phyloP scores from a whole-genome alignment of 2,888 invertebrate species.

The Drosophila bunnanda region DNA sequence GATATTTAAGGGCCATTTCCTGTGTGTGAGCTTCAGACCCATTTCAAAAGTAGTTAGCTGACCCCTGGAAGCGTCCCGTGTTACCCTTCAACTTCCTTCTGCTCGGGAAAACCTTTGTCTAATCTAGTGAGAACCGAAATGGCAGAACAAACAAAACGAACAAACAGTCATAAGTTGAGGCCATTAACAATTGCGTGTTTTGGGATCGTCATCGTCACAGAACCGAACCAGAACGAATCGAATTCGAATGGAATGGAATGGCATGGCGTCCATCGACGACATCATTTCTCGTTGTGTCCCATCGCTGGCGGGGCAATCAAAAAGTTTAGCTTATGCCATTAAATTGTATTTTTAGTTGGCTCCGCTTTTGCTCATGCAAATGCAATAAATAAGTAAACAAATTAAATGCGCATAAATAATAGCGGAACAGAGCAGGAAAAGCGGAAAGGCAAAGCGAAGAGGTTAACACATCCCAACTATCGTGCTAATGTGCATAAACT shows the following conservation, averaged over 20 bases:
- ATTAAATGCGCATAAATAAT: constrained; percentile 59
- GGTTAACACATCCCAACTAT: constrained; percentile 58
- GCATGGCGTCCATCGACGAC: constrained; percentile 22
- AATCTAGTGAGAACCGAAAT: constrained; percentile 40
- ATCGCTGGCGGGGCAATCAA: constrained; percentile 57
- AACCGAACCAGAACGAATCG: constrained; percentile 6
- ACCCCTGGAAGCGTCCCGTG: constrained; percentile 5
- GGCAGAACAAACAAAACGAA: constrained; percentile 26
- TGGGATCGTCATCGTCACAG: constrained; percentile 41
- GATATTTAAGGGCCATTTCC: constrained; percentile 30
- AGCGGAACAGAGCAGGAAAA: constrained; percentile 26
- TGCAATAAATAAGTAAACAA: constrained; percentile 64
- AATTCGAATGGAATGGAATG: constrained; percentile 28
- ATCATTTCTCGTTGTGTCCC: constrained; percentile 32
- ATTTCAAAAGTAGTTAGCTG: constrained; percentile 21
- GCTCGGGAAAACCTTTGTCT: constrained; percentile 26
- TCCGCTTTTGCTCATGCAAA: constrained; percentile 35
- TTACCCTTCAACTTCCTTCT: background rate
- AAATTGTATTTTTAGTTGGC: constrained; percentile 66
- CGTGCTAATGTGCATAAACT: constrained; percentile 52
- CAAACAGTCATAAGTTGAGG: constrained; percentile 40
- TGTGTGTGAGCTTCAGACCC: constrained; percentile 15
- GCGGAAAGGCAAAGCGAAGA: constrained; percentile 33
- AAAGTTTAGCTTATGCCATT: constrained; percentile 65
- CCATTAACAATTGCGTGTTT: constrained; percentile 47